Evolutionary conservation across 2,888 invertebrate genomes (phyloP), one percentile per base, ranked within the genome.

Genomic region (Ectobius pallidus): DNA sequence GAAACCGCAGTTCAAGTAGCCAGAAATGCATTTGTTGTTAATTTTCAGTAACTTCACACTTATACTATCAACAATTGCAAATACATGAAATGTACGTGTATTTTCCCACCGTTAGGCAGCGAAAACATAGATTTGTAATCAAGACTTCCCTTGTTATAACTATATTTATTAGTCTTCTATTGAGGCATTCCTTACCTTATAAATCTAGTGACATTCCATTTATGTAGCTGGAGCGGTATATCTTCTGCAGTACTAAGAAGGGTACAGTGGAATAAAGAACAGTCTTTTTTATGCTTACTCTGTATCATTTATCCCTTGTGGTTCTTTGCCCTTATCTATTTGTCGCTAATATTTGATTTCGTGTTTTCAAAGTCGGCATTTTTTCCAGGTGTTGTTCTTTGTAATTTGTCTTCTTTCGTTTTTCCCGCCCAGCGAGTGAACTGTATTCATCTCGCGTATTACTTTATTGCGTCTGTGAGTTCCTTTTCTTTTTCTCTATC

Each of bases 311-410:
- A n/a, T n/a, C n/a, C n/a, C n/a, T n/a, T n/a, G n/a, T n/a, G n/a
- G n/a, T n/a, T 18, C 11, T 52, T 52, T 27, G 25, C 25, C 25
- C 25, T 52, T 11, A 14, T 3, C 25, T 22, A 11, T 22, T 14
- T 25, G 25, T 52, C 52, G 52, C 52, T 52, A 25, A 52, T n/a
- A 27, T 52, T 25, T 52, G 25, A 52, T 52, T 52, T 22, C 52
- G 25, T 52, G 27, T 18, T 46, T 46, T 46, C n/a, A 18, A n/a
- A 20, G 46, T 20, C 52, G 52, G 52, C 52, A n/a, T 52, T 25
- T 52, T 25, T n/a, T n/a, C n/a, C n/a, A 22, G 25, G 25, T 11
- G 20, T 52, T 25, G 52, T 25, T 25, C 25, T 25, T 52, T 52
- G 52, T 52, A 52, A 52, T 52, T 52, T 52, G 52, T 25, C 49